phyloP scores from a whole-genome alignment of 1,140 invertebrate species.

The Thalassaphorura encarpata region DNA sequence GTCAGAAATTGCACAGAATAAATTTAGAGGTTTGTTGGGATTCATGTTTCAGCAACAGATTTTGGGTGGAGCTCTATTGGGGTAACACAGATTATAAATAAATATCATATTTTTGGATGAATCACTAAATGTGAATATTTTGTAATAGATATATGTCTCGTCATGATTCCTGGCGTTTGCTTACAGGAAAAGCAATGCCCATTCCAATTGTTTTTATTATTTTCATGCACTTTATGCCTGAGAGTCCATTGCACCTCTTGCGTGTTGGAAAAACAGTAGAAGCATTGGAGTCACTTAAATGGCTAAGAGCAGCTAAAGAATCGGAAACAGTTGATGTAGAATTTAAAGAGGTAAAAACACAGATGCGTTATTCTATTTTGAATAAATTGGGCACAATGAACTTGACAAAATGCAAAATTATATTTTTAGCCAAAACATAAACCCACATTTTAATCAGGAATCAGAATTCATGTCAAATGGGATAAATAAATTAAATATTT shows the following conservation, averaged over 20 bases:
- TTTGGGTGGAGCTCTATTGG: not conserved
- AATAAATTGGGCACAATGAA: too few relatives aligned
- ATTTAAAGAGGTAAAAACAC: too few relatives aligned
- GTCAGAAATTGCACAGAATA: not conserved
- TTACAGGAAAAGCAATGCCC: not conserved
- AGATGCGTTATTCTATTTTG: too few relatives aligned
- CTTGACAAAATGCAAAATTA: too few relatives aligned
- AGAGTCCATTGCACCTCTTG: constrained; percentile 60
- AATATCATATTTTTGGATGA: not conserved
- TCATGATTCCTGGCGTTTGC: not conserved
- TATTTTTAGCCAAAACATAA: too few relatives aligned
- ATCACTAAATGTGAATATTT: not conserved
- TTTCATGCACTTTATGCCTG: constrained; percentile 47
- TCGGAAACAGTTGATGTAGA: not conserved
- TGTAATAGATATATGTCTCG: not conserved
- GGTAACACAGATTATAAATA: not conserved
- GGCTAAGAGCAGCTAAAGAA: constrained; percentile 46
- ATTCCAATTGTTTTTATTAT: constrained; percentile 29
- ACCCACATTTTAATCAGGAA: too few relatives aligned
- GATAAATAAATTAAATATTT: too few relatives aligned
- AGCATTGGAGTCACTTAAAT: constrained; percentile 52
- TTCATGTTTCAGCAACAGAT: not conserved
- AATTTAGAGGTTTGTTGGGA: not conserved
- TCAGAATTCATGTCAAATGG: too few relatives aligned
- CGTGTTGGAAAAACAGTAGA: constrained; percentile 48